Percentiles rank a stretch among this genome's conserved stretches.
phyloP scores from a whole-genome alignment of 2,113 vertebrate genomes.

The Notothenia rossii region DNA sequence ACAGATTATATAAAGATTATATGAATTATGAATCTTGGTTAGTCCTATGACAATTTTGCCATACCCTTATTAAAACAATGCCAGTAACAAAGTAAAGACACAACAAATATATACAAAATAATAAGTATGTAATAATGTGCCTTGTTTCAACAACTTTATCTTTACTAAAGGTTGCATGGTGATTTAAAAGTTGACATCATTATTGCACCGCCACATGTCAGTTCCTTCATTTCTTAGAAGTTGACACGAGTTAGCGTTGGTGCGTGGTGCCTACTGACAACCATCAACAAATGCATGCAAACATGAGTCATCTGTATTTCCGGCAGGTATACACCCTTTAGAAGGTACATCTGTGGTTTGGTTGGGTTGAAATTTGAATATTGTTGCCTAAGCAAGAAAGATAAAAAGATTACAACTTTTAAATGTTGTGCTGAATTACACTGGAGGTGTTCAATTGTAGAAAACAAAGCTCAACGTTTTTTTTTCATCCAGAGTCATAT shows the following conservation, averaged over 20 bases:
- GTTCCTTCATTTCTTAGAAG: not conserved
- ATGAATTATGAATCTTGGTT: not conserved
- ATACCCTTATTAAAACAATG: not conserved
- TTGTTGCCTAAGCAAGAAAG: conserved; percentile 12
- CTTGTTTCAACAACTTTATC: not conserved
- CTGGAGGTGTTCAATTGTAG: not conserved
- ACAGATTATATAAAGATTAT: not conserved
- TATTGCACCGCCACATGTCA: not conserved
- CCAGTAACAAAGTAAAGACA: not conserved
- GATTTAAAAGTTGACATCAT: not conserved
- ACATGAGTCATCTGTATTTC: conserved; percentile 61
- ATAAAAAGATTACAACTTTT: not conserved
- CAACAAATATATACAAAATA: not conserved
- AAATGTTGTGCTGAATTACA: not conserved
- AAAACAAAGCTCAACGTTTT: not conserved
- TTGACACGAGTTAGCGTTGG: no score
- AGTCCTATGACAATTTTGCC: not conserved
- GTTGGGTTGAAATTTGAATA: conserved; percentile 30
- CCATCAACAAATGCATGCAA: conserved; percentile 22
- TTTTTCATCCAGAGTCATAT: not conserved
- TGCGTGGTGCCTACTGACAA: conserved; percentile 30
- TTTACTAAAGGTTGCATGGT: not conserved
- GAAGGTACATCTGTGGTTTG: conserved; percentile 28
- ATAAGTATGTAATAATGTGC: no score
- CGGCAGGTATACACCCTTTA: not conserved